Conservation (phyloP, 2,888 invertebrate genomes). For the Mesopsocus fuscifrons region DNA sequence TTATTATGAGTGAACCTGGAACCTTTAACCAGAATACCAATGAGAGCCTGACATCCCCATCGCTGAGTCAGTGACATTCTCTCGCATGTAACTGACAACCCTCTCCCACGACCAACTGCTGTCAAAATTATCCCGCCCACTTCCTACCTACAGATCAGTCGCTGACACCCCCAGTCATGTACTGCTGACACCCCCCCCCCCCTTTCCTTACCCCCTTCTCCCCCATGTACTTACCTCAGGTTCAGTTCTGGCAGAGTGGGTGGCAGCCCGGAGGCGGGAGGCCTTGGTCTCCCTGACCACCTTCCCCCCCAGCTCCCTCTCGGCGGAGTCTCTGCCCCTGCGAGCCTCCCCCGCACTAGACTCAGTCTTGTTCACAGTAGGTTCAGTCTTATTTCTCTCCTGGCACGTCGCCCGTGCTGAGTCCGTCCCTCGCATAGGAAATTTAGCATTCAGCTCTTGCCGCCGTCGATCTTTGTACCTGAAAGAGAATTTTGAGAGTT, state of each 20-base stretch:
- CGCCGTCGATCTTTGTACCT: slow-evolving; percentile 54
- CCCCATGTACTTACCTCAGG: neutral
- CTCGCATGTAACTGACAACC: no score
- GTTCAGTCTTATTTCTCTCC: slow-evolving; percentile 18
- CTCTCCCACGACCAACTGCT: no score
- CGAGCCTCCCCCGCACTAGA: slow-evolving; percentile 17
- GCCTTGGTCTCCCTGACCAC: slow-evolving; percentile 52
- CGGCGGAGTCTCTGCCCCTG: slow-evolving; percentile 12
- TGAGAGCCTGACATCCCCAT: no score
- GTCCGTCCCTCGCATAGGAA: slow-evolving; percentile 16
- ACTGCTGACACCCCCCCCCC: no score
- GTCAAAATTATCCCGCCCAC: no score
- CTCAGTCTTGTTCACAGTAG: slow-evolving; percentile 12
- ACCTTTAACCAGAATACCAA: no score
- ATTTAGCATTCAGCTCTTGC: slow-evolving; percentile 42
- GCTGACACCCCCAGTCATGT: no score
- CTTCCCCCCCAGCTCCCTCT: slow-evolving; percentile 15
- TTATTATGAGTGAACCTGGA: no score
- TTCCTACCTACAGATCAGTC: no score
- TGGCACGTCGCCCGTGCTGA: slow-evolving; percentile 20
- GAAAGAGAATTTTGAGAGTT: slow-evolving; percentile 20
- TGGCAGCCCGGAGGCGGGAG: slow-evolving; percentile 41
- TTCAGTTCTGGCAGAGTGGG: slow-evolving; percentile 16
- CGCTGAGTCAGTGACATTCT: no score
- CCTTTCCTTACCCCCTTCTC: no score